A percentile compares a stretch with the other conserved stretches of the same genome.
Conservation (phyloP, 1,140 invertebrate genomes). For the Bombus pyrosoma region DNA sequence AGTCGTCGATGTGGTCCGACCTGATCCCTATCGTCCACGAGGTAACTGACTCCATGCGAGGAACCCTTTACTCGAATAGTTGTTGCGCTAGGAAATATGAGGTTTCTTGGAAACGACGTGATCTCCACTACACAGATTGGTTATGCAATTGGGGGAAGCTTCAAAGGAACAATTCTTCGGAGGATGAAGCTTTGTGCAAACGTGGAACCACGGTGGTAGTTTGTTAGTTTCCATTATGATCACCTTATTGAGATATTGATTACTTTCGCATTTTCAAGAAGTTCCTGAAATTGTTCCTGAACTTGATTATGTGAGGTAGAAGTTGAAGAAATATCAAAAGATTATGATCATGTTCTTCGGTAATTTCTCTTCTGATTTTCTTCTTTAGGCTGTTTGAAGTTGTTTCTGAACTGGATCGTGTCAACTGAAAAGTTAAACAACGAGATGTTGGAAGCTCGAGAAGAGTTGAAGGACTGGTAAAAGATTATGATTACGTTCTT, state of each 20-base stretch:
- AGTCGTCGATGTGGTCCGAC: constrained; percentile 34
- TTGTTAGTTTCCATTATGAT: not conserved
- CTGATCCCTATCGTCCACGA: constrained; percentile 32
- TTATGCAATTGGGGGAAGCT: no score
- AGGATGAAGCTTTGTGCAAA: no score
- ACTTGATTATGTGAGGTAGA: not conserved
- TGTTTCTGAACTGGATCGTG: not conserved
- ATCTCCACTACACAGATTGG: no score
- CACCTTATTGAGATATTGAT: accelerated
- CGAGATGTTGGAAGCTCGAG: not conserved
- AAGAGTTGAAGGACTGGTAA: accelerated
- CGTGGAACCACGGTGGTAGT: not conserved
- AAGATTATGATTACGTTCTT: no score
- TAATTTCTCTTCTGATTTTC: not conserved
- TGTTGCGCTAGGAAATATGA: no score
- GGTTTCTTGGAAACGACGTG: no score
- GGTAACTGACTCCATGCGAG: not conserved
- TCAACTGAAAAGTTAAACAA: accelerated
- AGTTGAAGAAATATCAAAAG: not conserved
- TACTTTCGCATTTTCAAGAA: not conserved
- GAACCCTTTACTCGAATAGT: not conserved
- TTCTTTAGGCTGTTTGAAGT: accelerated
- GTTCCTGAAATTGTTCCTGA: not conserved
- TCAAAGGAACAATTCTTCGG: no score
- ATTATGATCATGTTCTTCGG: not conserved